Evolutionary conservation across 2,113 vertebrate species (phyloP).

Genomic region (Stigmatopora nigra): DNA sequence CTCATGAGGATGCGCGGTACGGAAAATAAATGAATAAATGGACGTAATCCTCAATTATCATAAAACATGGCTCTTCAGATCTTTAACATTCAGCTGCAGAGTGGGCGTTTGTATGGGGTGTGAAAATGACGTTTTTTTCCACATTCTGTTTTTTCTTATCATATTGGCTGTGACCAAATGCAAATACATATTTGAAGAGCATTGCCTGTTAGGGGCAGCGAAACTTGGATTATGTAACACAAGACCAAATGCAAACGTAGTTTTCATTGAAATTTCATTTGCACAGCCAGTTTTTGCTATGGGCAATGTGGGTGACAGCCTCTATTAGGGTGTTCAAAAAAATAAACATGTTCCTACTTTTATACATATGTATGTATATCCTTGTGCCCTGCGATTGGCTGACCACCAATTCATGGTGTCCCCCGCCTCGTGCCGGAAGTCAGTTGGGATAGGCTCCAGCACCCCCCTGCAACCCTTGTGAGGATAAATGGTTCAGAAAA

Average conservation of each 20-base stretch:
- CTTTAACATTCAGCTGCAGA: not conserved
- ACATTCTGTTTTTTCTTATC: not conserved
- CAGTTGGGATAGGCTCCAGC: too few species aligned
- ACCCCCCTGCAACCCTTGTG: too few species aligned
- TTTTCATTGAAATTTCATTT: constrained; percentile 34
- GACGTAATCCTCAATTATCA: not conserved
- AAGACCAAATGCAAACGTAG: constrained; percentile 1
- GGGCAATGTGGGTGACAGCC: too few species aligned
- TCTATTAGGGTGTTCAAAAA: too few species aligned
- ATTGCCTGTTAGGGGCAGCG: constrained; percentile 22
- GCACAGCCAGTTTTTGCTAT: constrained; percentile 10
- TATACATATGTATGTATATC: too few species aligned
- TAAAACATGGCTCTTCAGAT: not conserved
- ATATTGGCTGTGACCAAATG: not conserved
- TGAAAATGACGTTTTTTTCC: not conserved
- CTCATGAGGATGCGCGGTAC: too few species aligned
- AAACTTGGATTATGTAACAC: constrained; percentile 6
- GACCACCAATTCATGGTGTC: too few species aligned
- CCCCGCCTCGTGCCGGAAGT: too few species aligned
- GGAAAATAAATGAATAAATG: too few species aligned
- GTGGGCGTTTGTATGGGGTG: not conserved
- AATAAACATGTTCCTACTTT: too few species aligned
- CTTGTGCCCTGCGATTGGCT: too few species aligned
- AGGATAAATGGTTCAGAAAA: too few species aligned
- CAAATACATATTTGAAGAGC: constrained; percentile 15